Percentiles rank a stretch among this genome's conserved stretches.
Evolutionary conservation across 2,113 vertebrate species (phyloP).

Genomic region (Podilymbus podiceps): DNA sequence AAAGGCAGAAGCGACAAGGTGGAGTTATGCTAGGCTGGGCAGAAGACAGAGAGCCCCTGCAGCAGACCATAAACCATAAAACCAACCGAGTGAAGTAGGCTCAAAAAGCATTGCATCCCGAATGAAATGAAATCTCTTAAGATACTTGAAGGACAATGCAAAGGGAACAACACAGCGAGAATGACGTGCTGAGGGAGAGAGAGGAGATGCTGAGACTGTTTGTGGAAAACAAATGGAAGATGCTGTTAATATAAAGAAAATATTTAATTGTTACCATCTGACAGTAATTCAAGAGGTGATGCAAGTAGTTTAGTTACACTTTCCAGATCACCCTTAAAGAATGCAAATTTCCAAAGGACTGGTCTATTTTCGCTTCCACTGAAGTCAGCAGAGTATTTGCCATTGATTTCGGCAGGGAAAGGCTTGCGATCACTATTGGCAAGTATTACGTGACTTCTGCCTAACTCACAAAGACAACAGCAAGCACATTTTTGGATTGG

Average conservation of each 20-base stretch:
- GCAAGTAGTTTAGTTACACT: background rate
- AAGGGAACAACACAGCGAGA: background rate
- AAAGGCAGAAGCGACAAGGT: background rate
- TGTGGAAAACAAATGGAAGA: background rate
- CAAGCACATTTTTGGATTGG: fast-evolving
- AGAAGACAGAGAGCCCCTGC: background rate
- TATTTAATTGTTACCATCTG: background rate
- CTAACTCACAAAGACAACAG: fast-evolving
- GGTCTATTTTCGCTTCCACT: background rate
- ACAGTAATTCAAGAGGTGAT: background rate
- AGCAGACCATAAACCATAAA: background rate
- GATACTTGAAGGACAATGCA: background rate
- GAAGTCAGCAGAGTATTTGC: background rate
- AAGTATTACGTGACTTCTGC: background rate
- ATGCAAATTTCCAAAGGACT: background rate
- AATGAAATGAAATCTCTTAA: background rate
- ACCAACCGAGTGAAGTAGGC: fast-evolving
- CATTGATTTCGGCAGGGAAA: background rate
- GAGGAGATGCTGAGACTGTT: fast-evolving
- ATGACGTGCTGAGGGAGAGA: fast-evolving
- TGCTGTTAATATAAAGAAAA: background rate
- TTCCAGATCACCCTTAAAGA: background rate
- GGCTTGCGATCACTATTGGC: fast-evolving
- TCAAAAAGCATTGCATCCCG: background rate
- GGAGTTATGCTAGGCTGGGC: background rate